Conservation (phyloP, 2,797 vertebrate genomes). For the Huso huso region DNA sequence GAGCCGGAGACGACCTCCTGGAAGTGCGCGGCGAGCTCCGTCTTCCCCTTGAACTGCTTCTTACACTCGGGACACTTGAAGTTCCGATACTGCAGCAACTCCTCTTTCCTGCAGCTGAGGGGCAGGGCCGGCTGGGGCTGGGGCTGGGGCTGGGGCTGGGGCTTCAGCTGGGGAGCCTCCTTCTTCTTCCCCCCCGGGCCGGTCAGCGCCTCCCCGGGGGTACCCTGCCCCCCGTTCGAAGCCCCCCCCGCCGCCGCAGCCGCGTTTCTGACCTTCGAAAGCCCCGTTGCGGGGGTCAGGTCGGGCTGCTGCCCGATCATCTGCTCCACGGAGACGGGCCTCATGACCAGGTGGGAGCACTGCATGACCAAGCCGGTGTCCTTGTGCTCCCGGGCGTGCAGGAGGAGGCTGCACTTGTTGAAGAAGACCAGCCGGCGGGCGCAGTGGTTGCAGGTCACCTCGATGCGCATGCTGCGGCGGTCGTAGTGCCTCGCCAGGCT, state of each 20-base stretch:
- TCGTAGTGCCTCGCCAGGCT: constrained; percentile 88
- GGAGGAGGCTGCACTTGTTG: constrained; percentile 92
- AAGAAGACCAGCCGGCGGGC: constrained; percentile 88
- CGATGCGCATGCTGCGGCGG: constrained; percentile 86
- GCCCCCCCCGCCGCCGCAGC: constrained; percentile 24
- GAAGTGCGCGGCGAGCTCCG: constrained; percentile 77
- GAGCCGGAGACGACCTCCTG: constrained; percentile 64
- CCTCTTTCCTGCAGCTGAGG: constrained; percentile 42
- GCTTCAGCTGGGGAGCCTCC: constrained; percentile 29
- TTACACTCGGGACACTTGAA: constrained; percentile 83
- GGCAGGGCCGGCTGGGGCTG: constrained; percentile 67
- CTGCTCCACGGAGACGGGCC: constrained; percentile 82
- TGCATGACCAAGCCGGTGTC: constrained; percentile 94
- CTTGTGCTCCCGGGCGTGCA: constrained; percentile 94
- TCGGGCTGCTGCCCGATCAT: constrained; percentile 84
- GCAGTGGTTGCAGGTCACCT: constrained; percentile 96
- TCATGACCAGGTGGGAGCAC: constrained; percentile 93
- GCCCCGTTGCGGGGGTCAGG: constrained; percentile 47
- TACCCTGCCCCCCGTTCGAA: neutral
- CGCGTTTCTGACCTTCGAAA: too few species aligned
- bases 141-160: constrained; percentile 40
- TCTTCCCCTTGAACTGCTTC: constrained; percentile 72
- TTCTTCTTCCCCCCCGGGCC: constrained; percentile 56
- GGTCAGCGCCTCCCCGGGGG: constrained; percentile 33
- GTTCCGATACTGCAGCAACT: constrained; percentile 52